phyloP scores from a whole-genome alignment of 2,888 invertebrate genomes.

The Pterostichus niger region DNA sequence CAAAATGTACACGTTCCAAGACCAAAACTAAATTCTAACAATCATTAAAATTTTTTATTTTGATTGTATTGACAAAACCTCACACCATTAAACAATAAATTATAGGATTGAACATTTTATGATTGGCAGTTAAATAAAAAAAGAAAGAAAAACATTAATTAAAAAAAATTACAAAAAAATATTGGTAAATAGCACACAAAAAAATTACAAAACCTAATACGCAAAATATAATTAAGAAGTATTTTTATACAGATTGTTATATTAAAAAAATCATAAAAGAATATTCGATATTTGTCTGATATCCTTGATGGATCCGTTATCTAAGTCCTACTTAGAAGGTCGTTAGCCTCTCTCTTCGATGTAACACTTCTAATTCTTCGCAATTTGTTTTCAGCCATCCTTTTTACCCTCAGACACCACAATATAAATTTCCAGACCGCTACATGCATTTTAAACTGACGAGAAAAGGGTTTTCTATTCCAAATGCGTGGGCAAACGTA shows the following conservation, averaged over 20 bases:
- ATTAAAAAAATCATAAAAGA: too few species aligned
- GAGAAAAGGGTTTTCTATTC: constrained; percentile 1
- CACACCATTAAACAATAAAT: constrained; percentile 1
- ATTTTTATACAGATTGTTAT: too few species aligned
- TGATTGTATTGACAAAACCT: not conserved
- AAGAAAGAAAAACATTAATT: not conserved
- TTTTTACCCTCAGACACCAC: constrained; percentile 4
- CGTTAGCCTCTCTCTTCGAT: not conserved
- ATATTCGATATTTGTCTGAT: too few species aligned
- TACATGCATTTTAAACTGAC: constrained; percentile 2
- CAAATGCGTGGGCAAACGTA: not conserved
- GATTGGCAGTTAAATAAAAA: constrained; percentile 2
- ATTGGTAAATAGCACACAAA: constrained; percentile 15
- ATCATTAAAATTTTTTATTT: too few species aligned
- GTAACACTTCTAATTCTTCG: not conserved
- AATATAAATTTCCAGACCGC: constrained; percentile 6
- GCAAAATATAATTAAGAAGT: not conserved
- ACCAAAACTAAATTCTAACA: too few species aligned
- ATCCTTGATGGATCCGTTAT: not conserved
- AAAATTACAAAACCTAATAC: not conserved
- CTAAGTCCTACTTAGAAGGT: not conserved
- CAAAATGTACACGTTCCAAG: too few species aligned
- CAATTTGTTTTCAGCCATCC: not conserved
- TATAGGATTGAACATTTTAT: not conserved
- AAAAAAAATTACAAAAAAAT: not conserved